These are phyloP conservation scores for Nycteola revayana DNA, from an alignment of 2,888 invertebrate genomes.

Conservation along the genomic window DNA sequence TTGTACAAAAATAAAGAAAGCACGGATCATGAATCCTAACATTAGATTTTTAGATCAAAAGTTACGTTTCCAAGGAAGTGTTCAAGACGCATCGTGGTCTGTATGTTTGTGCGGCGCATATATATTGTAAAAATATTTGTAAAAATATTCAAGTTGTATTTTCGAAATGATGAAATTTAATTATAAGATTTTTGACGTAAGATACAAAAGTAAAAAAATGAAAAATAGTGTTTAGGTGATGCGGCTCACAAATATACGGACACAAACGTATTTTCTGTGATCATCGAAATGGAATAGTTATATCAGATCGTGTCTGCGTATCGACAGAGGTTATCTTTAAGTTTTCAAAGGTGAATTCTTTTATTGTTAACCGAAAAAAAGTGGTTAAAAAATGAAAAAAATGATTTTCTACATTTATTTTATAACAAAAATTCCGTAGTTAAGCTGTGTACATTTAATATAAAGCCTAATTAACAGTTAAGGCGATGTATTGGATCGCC, in stretches of 20 bases:
- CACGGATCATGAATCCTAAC: constrained; percentile 80
- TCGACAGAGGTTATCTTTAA: constrained; percentile 70
- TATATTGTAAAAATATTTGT: constrained; percentile 41
- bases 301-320: constrained; percentile 67
- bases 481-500: constrained; percentile 38
- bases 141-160: constrained; percentile 51
- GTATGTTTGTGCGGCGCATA: constrained; percentile 44
- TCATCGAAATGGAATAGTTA: constrained; percentile 75
- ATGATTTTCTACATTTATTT: constrained; percentile 73
- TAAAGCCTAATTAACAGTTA: constrained; percentile 65
- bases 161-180: constrained; percentile 50
- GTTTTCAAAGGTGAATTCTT: constrained; percentile 69
- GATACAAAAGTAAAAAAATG: constrained; percentile 44
- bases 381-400: constrained; percentile 34
- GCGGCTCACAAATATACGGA: constrained; percentile 46
- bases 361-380: constrained; percentile 59
- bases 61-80: constrained; percentile 80
- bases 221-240: constrained; percentile 40
- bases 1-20: constrained; percentile 70
- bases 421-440: constrained; percentile 71
- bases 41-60: constrained; percentile 76
- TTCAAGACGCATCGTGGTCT: constrained; percentile 55
- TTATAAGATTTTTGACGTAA: constrained; percentile 50
- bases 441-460: constrained; percentile 76
- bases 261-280: constrained; percentile 62